These are phyloP conservation scores for Melanotaenia pygmaea DNA, from an alignment of 2,797 vertebrate species.

Conservation along the genomic window DNA sequence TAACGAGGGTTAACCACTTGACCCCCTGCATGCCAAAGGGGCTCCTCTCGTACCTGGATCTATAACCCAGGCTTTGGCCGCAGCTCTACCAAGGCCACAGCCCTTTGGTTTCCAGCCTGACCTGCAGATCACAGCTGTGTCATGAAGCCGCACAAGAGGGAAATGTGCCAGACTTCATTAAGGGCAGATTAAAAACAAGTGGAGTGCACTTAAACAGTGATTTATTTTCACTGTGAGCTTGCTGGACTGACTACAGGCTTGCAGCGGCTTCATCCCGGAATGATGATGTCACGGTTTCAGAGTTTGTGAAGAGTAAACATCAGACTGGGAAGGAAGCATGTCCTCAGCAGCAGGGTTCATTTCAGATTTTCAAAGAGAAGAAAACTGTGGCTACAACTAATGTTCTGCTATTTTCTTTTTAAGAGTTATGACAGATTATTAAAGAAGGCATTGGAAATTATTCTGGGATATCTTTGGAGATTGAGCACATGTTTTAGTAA, in stretches of 20 bases:
- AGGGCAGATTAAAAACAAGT: constrained; percentile 70
- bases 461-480: constrained; percentile 6
- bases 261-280: constrained; percentile 53
- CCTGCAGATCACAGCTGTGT: constrained; percentile 55
- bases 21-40: constrained; percentile 67
- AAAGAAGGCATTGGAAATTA: background rate
- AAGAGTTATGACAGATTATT: constrained; percentile 17
- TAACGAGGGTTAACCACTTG: constrained; percentile 80
- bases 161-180: constrained; percentile 72
- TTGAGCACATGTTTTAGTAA: background rate
- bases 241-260: constrained; percentile 56
- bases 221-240: constrained; percentile 71
- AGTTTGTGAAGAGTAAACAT: constrained; percentile 77
- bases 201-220: constrained; percentile 61
- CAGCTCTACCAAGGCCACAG: constrained; percentile 25
- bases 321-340: constrained; percentile 56
- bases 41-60: constrained; percentile 56
- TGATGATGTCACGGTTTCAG: constrained; percentile 77
- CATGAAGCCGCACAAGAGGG: constrained; percentile 59
- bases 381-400: constrained; percentile 32
- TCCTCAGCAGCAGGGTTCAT: constrained; percentile 60
- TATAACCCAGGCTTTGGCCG: constrained; percentile 2
- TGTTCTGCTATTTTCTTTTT: constrained; percentile 6
- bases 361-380: constrained; percentile 26
- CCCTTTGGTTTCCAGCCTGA: constrained; percentile 47